A percentile compares a stretch with the other conserved stretches of the same genome.
Evolutionary conservation across 2,888 invertebrate genomes (phyloP).

Genomic region (Aporophyla nigra): DNA sequence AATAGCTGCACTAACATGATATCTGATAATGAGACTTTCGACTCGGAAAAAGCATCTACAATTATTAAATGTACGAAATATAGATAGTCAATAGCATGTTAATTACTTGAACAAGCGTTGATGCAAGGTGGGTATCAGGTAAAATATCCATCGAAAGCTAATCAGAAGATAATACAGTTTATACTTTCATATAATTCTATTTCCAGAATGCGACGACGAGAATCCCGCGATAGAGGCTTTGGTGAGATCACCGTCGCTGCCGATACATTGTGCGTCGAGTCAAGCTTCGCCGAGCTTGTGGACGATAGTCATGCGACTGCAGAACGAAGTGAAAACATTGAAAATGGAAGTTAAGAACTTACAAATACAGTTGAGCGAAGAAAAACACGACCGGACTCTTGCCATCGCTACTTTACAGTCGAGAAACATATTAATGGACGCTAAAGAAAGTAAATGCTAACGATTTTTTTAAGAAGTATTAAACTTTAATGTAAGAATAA

Average conservation of each 20-base stretch:
- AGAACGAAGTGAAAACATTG: slow-evolving; percentile 93
- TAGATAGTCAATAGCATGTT: slow-evolving; percentile 43
- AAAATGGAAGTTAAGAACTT: slow-evolving; percentile 91
- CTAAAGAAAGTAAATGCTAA: slow-evolving; percentile 89
- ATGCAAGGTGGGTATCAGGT: slow-evolving; percentile 73
- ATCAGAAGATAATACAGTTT: slow-evolving; percentile 60
- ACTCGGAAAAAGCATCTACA: slow-evolving; percentile 19
- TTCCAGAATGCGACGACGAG: slow-evolving; percentile 90
- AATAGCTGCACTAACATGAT: slow-evolving; percentile 53
- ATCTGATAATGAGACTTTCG: slow-evolving; percentile 41
- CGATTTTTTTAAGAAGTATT: slow-evolving; percentile 52
- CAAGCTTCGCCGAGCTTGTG: slow-evolving; percentile 92
- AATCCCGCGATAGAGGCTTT: slow-evolving; percentile 83
- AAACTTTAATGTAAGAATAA: slow-evolving; percentile 42
- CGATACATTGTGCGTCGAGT: slow-evolving; percentile 82
- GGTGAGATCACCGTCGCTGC: slow-evolving; percentile 88
- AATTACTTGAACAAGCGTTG: slow-evolving; percentile 43
- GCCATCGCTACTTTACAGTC: slow-evolving; percentile 86
- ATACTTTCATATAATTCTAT: slow-evolving; percentile 69
- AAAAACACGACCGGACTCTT: slow-evolving; percentile 90
- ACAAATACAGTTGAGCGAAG: slow-evolving; percentile 92
- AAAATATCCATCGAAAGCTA: slow-evolving; percentile 61
- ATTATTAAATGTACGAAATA: slow-evolving; percentile 20
- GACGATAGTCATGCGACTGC: slow-evolving; percentile 94
- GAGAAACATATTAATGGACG: slow-evolving; percentile 84